These are phyloP conservation scores for Drosophila vallismaia DNA, from an alignment of 2,888 invertebrate genomes.

Conservation along the genomic window DNA sequence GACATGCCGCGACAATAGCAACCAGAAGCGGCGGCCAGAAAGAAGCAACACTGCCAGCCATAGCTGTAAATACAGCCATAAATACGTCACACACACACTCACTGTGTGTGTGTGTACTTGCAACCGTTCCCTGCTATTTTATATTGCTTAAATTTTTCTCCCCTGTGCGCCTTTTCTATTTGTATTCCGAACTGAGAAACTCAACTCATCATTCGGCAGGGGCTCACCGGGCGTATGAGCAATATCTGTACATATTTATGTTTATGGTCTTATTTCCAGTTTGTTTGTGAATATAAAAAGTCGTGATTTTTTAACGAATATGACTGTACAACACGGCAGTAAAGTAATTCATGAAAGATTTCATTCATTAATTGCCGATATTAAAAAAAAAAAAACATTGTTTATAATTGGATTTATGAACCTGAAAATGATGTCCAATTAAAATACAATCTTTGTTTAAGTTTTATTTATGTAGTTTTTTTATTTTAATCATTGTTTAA, in stretches of 20 bases:
- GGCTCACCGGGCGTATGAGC: constrained; percentile 36
- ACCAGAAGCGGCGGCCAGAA: constrained; percentile 5
- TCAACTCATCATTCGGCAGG: constrained; percentile 18
- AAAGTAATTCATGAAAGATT: constrained; percentile 8
- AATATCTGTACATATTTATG: constrained; percentile 45
- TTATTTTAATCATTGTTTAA: constrained; percentile 83
- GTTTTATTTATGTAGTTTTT: constrained; percentile 80
- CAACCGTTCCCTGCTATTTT: constrained; percentile 34
- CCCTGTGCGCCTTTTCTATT: constrained; percentile 29
- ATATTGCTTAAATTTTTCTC: constrained; percentile 8
- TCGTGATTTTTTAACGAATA: constrained; percentile 10
- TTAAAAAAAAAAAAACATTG: neutral
- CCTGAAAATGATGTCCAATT: neutral
- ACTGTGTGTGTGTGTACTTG: constrained; percentile 7
- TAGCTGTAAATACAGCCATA: constrained; percentile 34
- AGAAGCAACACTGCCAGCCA: constrained; percentile 23
- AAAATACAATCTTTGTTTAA: constrained; percentile 38
- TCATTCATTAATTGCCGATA: neutral
- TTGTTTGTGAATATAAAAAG: constrained; percentile 20
- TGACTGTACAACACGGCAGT: constrained; percentile 2
- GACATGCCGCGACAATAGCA: constrained; percentile 42
- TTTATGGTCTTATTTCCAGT: constrained; percentile 36
- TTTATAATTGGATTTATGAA: neutral
- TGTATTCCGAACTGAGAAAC: constrained; percentile 33
- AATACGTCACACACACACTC: constrained; percentile 3